Conservation (phyloP, 2,113 vertebrate genomes). For the Ailurus styani region DNA sequence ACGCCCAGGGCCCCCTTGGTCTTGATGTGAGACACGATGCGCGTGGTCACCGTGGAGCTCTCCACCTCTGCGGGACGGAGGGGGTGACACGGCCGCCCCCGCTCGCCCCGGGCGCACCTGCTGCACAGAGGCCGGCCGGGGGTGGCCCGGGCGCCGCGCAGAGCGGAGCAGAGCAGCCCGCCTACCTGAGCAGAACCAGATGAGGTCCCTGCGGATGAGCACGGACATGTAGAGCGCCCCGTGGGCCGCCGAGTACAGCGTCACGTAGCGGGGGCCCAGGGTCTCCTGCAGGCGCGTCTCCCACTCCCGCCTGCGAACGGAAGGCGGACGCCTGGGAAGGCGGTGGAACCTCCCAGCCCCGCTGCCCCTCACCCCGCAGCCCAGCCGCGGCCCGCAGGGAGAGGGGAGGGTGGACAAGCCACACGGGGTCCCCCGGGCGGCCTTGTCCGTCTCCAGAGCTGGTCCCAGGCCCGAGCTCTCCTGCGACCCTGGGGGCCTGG, state of each 20-base stretch:
- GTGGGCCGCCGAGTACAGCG: constrained; percentile 90
- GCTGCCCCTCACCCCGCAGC: neutral
- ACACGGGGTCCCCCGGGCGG: neutral
- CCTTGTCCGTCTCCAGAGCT: rapidly evolving
- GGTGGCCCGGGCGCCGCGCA: rapidly evolving
- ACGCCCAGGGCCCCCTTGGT: constrained; percentile 96
- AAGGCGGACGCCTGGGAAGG: neutral
- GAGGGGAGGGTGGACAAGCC: rapidly evolving
- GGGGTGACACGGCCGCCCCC: neutral
- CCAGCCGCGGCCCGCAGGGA: rapidly evolving
- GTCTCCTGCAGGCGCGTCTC: constrained; percentile 95
- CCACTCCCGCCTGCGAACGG: constrained; percentile 91
- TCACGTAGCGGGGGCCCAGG: constrained; percentile 93
- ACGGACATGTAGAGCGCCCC: constrained; percentile 93
- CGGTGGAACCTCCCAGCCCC: neutral
- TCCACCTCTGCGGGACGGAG: constrained; percentile 87
- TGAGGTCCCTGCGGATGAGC: constrained; percentile 94
- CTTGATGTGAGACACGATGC: constrained; percentile 98
- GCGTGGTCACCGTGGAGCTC: constrained; percentile 93
- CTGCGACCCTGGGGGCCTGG: too few relatives aligned
- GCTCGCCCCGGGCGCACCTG: neutral
- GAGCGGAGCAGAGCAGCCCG: neutral
- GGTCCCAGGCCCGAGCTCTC: neutral
- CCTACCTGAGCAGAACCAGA: constrained; percentile 98
- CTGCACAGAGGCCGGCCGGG: neutral